Conservation (phyloP, 1,140 invertebrate genomes). For the Drosophila trapezifrons region DNA sequence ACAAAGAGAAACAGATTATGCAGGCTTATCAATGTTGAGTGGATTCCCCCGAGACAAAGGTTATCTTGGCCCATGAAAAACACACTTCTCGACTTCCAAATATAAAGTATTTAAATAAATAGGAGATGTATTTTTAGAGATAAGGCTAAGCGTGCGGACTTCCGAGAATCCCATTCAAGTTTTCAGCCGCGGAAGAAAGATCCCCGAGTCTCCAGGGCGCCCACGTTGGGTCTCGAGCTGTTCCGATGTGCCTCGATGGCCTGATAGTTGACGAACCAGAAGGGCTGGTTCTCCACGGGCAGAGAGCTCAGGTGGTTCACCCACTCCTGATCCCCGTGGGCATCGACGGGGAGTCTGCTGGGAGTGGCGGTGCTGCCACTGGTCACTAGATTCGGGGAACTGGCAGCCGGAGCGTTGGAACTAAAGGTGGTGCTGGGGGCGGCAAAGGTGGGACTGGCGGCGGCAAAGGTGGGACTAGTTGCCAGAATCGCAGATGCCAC, state of each 20-base stretch:
- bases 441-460: not conserved
- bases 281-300: conserved; percentile 85
- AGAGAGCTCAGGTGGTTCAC: conserved; percentile 83
- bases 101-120: conserved; percentile 39
- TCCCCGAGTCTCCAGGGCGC: conserved; percentile 59
- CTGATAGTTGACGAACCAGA: conserved; percentile 85
- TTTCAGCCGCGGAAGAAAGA: conserved; percentile 74
- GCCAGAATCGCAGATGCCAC: not conserved
- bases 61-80: conserved; percentile 19
- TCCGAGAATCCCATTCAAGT: conserved; percentile 3
- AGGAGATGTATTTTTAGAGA: conserved; percentile 4
- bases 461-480: not conserved
- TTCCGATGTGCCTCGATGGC: conserved; percentile 83
- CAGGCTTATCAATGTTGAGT: conserved; percentile 16
- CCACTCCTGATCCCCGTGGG: conserved; percentile 84
- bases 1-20: not conserved
- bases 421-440: not conserved
- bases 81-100: not conserved
- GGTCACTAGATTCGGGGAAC: not conserved
- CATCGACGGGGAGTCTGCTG: conserved; percentile 70
- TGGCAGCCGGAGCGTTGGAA: not conserved
- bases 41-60: conserved; percentile 12
- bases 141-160: not conserved
- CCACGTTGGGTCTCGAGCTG: conserved; percentile 54
- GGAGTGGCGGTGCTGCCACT: not conserved